Evolutionary conservation across 2,797 vertebrate genomes (phyloP), one percentile per base, ranked within the genome.

Genomic region (Catamblyrhynchus diadema): DNA sequence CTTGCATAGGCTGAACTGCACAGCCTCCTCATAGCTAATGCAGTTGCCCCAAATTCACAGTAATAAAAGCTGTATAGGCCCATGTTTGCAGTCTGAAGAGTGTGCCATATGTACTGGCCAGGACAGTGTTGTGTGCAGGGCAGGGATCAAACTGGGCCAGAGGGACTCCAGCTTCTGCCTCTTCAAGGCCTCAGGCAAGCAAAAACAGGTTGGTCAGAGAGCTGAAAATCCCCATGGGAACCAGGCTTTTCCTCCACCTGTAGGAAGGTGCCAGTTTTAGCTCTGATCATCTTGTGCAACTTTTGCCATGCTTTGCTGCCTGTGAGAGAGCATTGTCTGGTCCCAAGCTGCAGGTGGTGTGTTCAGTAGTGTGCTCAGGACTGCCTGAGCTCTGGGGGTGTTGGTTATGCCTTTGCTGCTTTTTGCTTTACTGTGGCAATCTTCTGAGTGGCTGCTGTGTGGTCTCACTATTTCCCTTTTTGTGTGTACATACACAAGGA

Each of bases 401-500:
- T 12, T 71, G 50, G 24, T 30, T 64, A 45, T 48, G 42, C 22
- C 33, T 48, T 56, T 80, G 30, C 48, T 75, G 47, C 62, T 69
- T 69, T 83, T 42, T 80, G 0, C 47, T 66, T 57, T 33, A 48
- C 39, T 2, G 3, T 44, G 25, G 66, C 42, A 24, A 8, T 91
- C 24, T 56, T 70, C 75, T 10, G 23, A 73, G 62, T 8, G 41
- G 27, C 54, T 74, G 37, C 50, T 81, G 4, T 0, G 3, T 69
- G 44, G 24, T 79, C 41, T 84, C 4, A 1, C 24, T 8, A 4
- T 88, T 88, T 73, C 23, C 15, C 14, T 53, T 95, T 66, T 64
- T 78, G 15, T 0, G 0, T 64, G 41, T 45, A 27, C 0, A 0
- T 53, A 14, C 41, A 45, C 0, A 2, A 79, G 56, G 37, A 27